phyloP scores from a whole-genome alignment of 2,113 vertebrate species.

The Eretmochelys imbricata region DNA sequence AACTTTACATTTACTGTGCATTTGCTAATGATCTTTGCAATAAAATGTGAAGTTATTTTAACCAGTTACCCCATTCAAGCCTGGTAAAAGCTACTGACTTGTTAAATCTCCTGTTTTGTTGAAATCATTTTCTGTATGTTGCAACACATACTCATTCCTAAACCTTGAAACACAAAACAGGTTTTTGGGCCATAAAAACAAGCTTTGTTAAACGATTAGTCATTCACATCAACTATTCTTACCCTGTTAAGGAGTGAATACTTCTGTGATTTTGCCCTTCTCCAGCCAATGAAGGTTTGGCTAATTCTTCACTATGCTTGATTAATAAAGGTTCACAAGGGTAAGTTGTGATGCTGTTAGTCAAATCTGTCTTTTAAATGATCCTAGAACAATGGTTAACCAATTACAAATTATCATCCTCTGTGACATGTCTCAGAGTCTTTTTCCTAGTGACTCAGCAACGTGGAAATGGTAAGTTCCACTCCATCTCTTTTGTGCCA shows the following conservation, averaged over 20 bases:
- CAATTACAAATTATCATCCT: background rate
- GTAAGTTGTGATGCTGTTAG: background rate
- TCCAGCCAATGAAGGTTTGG: background rate
- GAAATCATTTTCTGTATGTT: conserved; percentile 51
- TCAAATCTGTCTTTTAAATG: background rate
- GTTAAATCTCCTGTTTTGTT: conserved; percentile 48
- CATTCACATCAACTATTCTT: background rate
- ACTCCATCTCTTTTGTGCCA: too few relatives aligned
- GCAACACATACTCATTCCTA: conserved; percentile 51
- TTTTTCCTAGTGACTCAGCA: background rate
- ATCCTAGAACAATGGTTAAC: background rate
- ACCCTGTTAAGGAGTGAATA: background rate
- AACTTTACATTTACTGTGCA: background rate
- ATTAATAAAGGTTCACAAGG: background rate
- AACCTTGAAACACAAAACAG: conserved; percentile 9
- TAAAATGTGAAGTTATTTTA: background rate
- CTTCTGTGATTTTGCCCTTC: background rate
- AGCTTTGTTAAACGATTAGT: conserved; percentile 19
- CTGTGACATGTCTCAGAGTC: too few relatives aligned
- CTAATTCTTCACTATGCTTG: background rate
- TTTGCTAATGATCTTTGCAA: background rate
- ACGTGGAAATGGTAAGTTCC: background rate
- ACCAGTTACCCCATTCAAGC: background rate
- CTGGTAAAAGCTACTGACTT: conserved; percentile 51
- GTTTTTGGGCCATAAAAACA: conserved; percentile 21